A percentile compares a stretch with the other conserved stretches of the same genome.
phyloP scores from a whole-genome alignment of 2,797 vertebrate genomes.

The Harpagifer antarcticus region DNA sequence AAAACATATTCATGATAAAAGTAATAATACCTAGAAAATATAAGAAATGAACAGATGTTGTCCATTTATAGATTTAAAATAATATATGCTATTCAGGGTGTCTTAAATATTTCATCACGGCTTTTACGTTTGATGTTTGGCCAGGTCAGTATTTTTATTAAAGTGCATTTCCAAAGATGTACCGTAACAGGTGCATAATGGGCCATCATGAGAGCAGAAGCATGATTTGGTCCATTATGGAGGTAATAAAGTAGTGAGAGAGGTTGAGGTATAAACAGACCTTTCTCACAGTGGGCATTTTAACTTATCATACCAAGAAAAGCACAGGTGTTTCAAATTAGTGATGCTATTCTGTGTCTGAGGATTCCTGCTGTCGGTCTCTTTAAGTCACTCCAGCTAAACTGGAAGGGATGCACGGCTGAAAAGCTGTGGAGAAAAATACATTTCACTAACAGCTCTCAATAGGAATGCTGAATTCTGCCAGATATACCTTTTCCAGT shows the following conservation, averaged over 20 bases:
- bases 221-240: conserved; percentile 11
- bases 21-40: background rate
- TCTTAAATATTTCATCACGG: background rate
- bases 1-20: conserved; percentile 10
- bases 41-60: background rate
- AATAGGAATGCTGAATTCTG: background rate
- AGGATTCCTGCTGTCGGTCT: background rate
- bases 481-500: background rate
- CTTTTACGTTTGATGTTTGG: background rate
- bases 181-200: conserved; percentile 16
- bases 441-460: background rate
- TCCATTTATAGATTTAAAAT: background rate
- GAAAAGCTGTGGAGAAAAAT: background rate
- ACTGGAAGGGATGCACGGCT: background rate
- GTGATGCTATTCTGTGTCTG: too few species aligned
- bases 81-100: background rate
- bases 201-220: conserved; percentile 7
- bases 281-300: too few species aligned
- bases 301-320: too few species aligned
- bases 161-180: background rate
- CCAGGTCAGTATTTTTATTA: background rate
- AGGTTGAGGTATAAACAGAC: too few species aligned
- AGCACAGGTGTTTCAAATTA: too few species aligned
- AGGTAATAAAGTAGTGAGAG: background rate
- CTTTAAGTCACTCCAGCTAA: background rate